phyloP scores from a whole-genome alignment of 2,888 invertebrate species.

The Ennomos quercinarius region DNA sequence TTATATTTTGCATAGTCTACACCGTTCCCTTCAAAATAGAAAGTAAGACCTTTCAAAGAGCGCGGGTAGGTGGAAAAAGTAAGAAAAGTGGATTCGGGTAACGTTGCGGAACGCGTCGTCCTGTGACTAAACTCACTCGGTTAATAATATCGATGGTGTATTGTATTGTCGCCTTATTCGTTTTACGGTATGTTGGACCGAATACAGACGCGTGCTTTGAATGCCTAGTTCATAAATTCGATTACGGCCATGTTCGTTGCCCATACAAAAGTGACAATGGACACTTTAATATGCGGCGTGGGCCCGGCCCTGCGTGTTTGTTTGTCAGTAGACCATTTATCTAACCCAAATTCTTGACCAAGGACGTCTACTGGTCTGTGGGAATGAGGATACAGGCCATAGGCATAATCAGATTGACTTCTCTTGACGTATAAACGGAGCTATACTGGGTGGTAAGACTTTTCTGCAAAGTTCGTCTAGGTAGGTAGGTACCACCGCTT shows the following conservation, averaged over 20 bases:
- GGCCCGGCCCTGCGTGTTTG: constrained; percentile 61
- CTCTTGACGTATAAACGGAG: neutral
- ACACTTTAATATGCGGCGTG: constrained; percentile 66
- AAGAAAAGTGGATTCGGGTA: constrained; percentile 28
- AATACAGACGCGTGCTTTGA: constrained; percentile 79
- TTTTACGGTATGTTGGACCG: constrained; percentile 83
- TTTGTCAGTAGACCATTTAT: constrained; percentile 71
- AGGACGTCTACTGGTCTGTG: constrained; percentile 72
- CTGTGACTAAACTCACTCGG: constrained; percentile 64
- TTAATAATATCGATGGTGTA: constrained; percentile 67
- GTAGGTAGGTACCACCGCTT: too few species aligned
- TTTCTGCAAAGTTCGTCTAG: too few species aligned
- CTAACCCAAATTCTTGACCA: constrained; percentile 77
- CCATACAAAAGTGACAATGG: constrained; percentile 73
- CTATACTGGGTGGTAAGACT: neutral
- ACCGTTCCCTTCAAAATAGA: constrained; percentile 40
- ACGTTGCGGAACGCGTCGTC: constrained; percentile 57
- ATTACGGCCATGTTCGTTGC: constrained; percentile 47
- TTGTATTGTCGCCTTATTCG: constrained; percentile 71
- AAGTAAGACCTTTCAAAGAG: constrained; percentile 56
- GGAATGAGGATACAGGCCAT: constrained; percentile 50
- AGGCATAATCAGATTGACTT: constrained; percentile 2
- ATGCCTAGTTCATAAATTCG: constrained; percentile 62
- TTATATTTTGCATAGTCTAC: constrained; percentile 26
- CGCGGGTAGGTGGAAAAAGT: constrained; percentile 30